Evolutionary conservation across 2,113 vertebrate species (phyloP).

Genomic region (Pachycephala philippinensis): DNA sequence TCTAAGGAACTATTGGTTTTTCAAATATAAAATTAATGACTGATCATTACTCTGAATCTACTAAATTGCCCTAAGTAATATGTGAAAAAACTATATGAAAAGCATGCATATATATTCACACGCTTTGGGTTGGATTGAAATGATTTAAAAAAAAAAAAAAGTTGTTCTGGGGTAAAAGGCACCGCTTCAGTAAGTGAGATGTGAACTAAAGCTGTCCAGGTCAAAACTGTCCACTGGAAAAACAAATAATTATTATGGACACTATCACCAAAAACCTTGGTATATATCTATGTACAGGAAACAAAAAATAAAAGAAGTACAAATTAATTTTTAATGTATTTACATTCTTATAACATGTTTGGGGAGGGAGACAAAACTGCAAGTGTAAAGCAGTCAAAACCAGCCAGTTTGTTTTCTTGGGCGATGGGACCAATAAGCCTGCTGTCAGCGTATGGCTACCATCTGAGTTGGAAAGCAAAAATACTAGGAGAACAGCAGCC

Average conservation of each 20-base stretch:
- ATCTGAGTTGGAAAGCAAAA: not conserved
- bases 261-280: not conserved
- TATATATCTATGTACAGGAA: not conserved
- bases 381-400: not conserved
- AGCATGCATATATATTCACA: rapidly evolving
- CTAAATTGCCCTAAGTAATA: not conserved
- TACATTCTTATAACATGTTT: not conserved
- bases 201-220: not conserved
- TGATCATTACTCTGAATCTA: not conserved
- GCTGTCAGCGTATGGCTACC: not conserved
- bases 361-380: not conserved
- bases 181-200: not conserved
- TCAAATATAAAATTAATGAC: not conserved
- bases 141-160: not conserved
- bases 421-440: rapidly evolving
- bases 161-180: not conserved
- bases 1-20: not conserved
- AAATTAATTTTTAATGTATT: not conserved
- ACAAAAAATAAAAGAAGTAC: not conserved
- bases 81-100: not conserved
- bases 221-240: not conserved
- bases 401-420: not conserved
- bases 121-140: not conserved
- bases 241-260: not conserved
- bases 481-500: not conserved